A percentile compares a stretch with the other conserved stretches of the same genome.
These are phyloP conservation scores for Oreamnos americanus DNA, from an alignment of 2,113 vertebrate species.

Conservation along the genomic window DNA sequence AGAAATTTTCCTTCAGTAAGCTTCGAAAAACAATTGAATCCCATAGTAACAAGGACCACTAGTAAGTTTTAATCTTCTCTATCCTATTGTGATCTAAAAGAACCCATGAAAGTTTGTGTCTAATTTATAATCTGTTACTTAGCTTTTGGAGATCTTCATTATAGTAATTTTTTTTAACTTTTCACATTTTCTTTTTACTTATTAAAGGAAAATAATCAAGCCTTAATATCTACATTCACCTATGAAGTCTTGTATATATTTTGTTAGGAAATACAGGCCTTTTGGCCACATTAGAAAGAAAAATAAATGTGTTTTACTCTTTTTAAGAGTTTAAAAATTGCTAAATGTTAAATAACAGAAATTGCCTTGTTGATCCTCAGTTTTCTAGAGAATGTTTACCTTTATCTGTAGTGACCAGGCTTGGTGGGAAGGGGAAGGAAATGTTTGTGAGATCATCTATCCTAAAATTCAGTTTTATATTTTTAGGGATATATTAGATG, in stretches of 20 bases:
- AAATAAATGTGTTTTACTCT: not conserved
- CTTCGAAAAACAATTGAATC: not conserved
- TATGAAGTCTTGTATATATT: not conserved
- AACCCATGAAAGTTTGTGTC: not conserved
- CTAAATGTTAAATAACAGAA: not conserved
- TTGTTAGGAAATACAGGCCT: not conserved
- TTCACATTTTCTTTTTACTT: not conserved
- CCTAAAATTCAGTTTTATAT: not conserved
- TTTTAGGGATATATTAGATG: not conserved
- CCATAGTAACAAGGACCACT: not conserved
- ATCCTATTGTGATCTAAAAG: not conserved
- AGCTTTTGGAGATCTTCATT: conserved; percentile 14
- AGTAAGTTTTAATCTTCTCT: not conserved
- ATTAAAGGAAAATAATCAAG: not conserved
- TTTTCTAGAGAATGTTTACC: not conserved
- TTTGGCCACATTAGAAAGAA: not conserved
- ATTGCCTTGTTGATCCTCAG: not conserved
- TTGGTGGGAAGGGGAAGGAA: not conserved
- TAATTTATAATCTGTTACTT: not conserved
- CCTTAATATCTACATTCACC: not conserved
- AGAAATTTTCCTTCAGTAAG: not conserved
- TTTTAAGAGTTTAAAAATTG: conserved; percentile 24
- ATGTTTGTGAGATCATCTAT: not conserved
- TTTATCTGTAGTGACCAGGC: not conserved
- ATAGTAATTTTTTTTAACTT: not conserved